These are phyloP conservation scores for Leptinotarsa rubiginosa DNA, from an alignment of 2,888 invertebrate species.

Conservation along the genomic window DNA sequence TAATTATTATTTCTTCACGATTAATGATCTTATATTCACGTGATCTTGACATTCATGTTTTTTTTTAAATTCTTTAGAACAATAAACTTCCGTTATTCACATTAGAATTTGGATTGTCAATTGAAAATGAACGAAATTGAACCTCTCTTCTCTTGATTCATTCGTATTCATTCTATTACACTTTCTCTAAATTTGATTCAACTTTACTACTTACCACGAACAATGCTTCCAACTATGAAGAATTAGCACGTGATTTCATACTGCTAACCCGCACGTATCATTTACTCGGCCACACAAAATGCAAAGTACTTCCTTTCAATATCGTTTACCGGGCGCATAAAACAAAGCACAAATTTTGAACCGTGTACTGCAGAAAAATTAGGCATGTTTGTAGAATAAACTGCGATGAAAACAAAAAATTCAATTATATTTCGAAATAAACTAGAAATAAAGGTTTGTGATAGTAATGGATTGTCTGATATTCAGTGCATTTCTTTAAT, in stretches of 20 bases:
- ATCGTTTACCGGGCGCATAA: neutral
- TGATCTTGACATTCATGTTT: too few species aligned
- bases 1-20: too few species aligned
- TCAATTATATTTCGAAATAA: too few species aligned
- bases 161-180: neutral
- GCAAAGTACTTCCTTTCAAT: slow-evolving; percentile 40
- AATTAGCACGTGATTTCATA: slow-evolving; percentile 12
- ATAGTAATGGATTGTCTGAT: too few species aligned
- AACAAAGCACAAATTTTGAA: neutral
- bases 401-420: too few species aligned
- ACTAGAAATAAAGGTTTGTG: too few species aligned
- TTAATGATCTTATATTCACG: too few species aligned
- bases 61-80: too few species aligned
- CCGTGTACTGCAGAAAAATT: slow-evolving; percentile 16
- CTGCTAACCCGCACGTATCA: slow-evolving; percentile 28
- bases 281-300: slow-evolving; percentile 43
- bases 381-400: neutral
- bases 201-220: neutral
- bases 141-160: neutral
- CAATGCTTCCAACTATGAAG: neutral
- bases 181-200: neutral
- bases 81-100: too few species aligned
- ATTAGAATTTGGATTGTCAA: neutral
- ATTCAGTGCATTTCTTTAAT: too few species aligned
- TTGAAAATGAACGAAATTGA: neutral